Percentiles rank a stretch among this genome's conserved stretches.
phyloP scores from a whole-genome alignment of 2,888 invertebrate genomes.

The Sinodicranocentrus sp. region DNA sequence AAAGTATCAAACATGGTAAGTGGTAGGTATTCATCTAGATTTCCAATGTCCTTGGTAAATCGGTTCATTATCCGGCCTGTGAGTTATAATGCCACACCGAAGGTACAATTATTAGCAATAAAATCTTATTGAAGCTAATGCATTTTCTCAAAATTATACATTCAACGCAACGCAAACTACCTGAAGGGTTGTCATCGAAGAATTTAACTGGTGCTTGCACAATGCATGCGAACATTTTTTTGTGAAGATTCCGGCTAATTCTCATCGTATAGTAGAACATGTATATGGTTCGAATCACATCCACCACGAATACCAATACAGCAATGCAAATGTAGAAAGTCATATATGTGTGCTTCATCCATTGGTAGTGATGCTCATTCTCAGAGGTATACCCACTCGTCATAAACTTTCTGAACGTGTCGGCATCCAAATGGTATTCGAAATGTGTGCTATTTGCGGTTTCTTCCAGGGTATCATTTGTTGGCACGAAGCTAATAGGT shows the following conservation, averaged over 20 bases:
- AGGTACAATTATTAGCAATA: no score
- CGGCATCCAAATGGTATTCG: conserved; percentile 47
- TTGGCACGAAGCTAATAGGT: conserved; percentile 28
- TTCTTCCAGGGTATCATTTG: conserved; percentile 9
- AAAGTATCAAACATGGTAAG: conserved; percentile 82
- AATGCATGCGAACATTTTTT: conserved; percentile 79
- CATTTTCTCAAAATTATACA: no score
- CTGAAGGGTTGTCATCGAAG: conserved; percentile 75
- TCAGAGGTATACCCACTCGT: conserved; percentile 2
- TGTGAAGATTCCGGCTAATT: conserved; percentile 79
- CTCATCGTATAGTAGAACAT: conserved; percentile 78
- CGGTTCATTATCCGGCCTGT: conserved; percentile 88
- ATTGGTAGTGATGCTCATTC: conserved; percentile 37
- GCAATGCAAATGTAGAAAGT: conserved; percentile 79
- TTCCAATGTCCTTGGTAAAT: conserved; percentile 91
- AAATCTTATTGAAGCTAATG: no score
- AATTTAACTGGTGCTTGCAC: conserved; percentile 79
- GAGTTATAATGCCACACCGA: no score
- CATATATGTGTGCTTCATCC: conserved; percentile 78
- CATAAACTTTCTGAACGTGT: conserved; percentile 37
- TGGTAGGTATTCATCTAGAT: conserved; percentile 87
- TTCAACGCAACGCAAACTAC: no score
- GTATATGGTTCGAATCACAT: conserved; percentile 78
- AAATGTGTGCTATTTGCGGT: conserved; percentile 11
- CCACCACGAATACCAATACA: conserved; percentile 77